phyloP scores from a whole-genome alignment of 2,888 invertebrate genomes.

The Achlya flavicornis region DNA sequence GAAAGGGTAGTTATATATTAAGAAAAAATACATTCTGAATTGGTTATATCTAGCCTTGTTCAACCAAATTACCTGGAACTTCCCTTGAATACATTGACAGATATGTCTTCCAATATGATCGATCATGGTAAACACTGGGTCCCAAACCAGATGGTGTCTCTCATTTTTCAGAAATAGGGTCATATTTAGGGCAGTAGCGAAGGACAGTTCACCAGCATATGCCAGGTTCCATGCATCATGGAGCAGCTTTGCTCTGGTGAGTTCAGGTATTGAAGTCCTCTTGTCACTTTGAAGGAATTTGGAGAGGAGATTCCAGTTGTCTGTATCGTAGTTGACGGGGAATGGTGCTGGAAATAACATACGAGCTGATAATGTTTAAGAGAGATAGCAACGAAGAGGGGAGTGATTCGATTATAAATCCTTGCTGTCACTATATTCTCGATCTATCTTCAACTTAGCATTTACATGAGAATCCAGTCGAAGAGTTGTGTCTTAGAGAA shows the following conservation, averaged over 20 bases:
- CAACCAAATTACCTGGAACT: conserved; percentile 86
- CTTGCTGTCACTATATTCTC: no score
- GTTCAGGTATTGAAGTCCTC: conserved; percentile 85
- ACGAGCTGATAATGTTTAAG: conserved; percentile 17
- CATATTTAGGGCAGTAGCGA: conserved; percentile 90
- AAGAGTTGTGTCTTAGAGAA: no score
- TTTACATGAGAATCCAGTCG: no score
- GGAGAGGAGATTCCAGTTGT: conserved; percentile 90
- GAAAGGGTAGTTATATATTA: conserved; percentile 12
- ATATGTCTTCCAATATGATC: conserved; percentile 91
- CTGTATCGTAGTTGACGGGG: conserved; percentile 91
- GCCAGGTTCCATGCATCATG: conserved; percentile 92
- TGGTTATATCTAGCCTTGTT: background rate
- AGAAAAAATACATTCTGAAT: no score
- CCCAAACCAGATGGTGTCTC: conserved; percentile 90
- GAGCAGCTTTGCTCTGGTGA: conserved; percentile 89
- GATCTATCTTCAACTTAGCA: no score
- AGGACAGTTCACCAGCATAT: conserved; percentile 90
- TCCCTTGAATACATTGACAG: conserved; percentile 84
- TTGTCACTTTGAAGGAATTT: conserved; percentile 84
- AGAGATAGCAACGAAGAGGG: no score
- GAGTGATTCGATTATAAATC: no score
- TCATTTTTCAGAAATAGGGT: conserved; percentile 89
- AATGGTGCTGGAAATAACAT: conserved; percentile 85
- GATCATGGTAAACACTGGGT: conserved; percentile 92